Evolutionary conservation across 2,797 vertebrate genomes (phyloP).

Genomic region (Falco biarmicus): DNA sequence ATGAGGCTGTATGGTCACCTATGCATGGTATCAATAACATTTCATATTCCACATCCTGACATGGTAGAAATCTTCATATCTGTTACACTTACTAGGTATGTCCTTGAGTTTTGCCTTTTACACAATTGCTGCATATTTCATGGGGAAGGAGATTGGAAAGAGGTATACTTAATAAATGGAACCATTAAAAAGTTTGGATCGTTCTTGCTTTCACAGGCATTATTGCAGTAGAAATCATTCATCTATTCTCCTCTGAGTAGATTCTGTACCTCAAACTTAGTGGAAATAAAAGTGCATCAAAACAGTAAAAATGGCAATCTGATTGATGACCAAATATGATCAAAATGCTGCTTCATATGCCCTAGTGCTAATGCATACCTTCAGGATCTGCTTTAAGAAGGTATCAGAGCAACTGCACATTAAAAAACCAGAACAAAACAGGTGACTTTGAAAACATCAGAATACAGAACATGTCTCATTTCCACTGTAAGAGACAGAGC

Average conservation of each 20-base stretch:
- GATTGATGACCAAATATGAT: neutral
- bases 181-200: neutral
- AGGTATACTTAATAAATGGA: neutral
- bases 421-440: neutral
- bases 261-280: neutral
- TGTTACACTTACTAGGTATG: neutral
- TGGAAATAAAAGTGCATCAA: neutral
- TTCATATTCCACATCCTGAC: neutral
- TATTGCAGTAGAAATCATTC: neutral
- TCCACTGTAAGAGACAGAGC: neutral
- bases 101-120: neutral
- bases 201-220: neutral
- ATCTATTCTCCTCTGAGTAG: neutral
- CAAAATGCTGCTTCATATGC: neutral
- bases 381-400: neutral
- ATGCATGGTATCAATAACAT: neutral
- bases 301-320: neutral
- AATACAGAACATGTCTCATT: neutral
- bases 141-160: neutral
- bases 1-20: neutral
- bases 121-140: conserved; percentile 19
- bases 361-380: neutral
- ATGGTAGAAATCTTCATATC: neutral
- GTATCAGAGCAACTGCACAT: neutral
- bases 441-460: neutral